Evolutionary conservation across 2,797 vertebrate genomes (phyloP).

Genomic region (Adelosebastes latens): DNA sequence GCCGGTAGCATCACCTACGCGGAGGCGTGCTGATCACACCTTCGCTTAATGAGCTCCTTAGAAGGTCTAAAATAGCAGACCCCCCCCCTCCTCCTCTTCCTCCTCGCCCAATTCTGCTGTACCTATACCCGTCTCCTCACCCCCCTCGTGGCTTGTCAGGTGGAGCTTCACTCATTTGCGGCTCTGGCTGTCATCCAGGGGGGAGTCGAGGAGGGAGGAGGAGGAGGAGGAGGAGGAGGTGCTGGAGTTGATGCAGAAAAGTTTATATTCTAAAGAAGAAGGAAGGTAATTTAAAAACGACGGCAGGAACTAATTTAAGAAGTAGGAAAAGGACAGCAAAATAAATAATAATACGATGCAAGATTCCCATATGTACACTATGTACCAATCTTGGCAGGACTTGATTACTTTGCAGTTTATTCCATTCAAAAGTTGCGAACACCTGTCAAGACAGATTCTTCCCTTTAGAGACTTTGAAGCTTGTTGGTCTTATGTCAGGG

Average conservation of each 20-base stretch:
- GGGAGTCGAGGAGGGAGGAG: slow-evolving; percentile 38
- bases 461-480: background rate
- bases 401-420: background rate
- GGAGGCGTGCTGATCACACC: slow-evolving; percentile 86
- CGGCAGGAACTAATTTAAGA: background rate
- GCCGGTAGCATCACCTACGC: slow-evolving; percentile 72
- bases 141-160: slow-evolving; percentile 78
- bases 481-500: too few relatives aligned
- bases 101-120: background rate
- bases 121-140: slow-evolving; percentile 40
- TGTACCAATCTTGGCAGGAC: background rate
- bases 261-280: background rate
- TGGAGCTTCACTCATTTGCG: slow-evolving; percentile 84
- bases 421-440: background rate
- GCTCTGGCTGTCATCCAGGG: slow-evolving; percentile 59
- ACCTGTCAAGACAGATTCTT: background rate
- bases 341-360: too few relatives aligned
- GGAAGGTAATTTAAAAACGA: background rate
- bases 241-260: slow-evolving; percentile 11
- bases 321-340: background rate
- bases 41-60: slow-evolving; percentile 89
- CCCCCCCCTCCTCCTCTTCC: slow-evolving; percentile 2
- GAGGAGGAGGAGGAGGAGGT: slow-evolving; percentile 21
- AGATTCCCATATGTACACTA: background rate
- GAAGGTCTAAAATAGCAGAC: slow-evolving; percentile 85